Percentiles rank a stretch among this genome's conserved stretches.
Conservation (phyloP, 2,888 invertebrate genomes). For the Caenorhabditis panamensis region DNA sequence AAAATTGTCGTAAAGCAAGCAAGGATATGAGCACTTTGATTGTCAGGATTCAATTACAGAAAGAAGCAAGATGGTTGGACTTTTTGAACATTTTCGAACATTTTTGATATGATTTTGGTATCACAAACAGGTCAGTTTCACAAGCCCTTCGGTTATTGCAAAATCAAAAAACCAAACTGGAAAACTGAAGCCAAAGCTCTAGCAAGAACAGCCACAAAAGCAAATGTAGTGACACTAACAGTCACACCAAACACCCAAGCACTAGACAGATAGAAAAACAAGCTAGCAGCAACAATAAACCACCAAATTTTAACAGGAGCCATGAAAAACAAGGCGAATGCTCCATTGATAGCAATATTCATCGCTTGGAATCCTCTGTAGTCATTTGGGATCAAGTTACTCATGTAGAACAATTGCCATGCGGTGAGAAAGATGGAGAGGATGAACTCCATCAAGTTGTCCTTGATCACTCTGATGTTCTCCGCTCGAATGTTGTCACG, state of each 20-base stretch:
- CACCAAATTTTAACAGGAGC: conserved; percentile 7
- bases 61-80: not conserved
- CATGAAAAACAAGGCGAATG: conserved; percentile 13
- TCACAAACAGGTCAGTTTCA: not conserved
- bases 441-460: conserved; percentile 5
- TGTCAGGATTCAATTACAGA: no score
- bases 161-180: not conserved
- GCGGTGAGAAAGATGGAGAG: not conserved
- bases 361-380: not conserved
- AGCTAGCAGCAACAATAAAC: conserved; percentile 1
- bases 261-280: conserved; percentile 6
- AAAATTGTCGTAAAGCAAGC: not conserved
- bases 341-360: not conserved
- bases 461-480: not conserved
- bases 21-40: not conserved
- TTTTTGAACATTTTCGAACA: no score
- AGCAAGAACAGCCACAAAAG: not conserved
- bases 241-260: conserved; percentile 4
- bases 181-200: not conserved
- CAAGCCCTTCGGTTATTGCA: not conserved
- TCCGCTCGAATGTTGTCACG: not conserved
- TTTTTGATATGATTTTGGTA: no score
- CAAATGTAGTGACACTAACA: not conserved
- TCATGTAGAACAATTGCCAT: conserved; percentile 23
- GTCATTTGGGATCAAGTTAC: conserved; percentile 19